Evolutionary conservation across 1,140 invertebrate genomes (phyloP), one percentile per base, ranked within the genome.

Genomic region (Leptinotarsa defecta): DNA sequence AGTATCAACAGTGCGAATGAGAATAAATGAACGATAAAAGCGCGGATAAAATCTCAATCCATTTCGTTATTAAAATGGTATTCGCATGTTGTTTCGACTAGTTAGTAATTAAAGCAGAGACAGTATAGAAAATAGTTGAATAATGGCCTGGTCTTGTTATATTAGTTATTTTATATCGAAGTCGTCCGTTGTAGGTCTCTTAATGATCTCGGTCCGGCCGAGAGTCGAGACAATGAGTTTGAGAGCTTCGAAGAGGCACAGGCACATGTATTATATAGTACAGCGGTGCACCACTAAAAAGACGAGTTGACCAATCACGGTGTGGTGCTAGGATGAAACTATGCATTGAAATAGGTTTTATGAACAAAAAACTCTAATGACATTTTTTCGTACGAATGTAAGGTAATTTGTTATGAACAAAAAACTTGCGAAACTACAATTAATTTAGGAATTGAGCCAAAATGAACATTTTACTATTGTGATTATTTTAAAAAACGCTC

Each of bases 51-150:
- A 71, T 71, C 69, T 71, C 69, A 71, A 71, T 71, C 69, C 69
- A 48, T 71, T 71, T 48, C 27, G 48, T 57, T 71, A 71, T 71
- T 71, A 71, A 71, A 48, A 71, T 43, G 69, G 69, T 71, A 71
- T 71, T 71, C 69, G 69, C 69, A 71, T 71, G 69, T 71, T 71
- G 69, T 71, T 71, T 71, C 69, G 69, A 71, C 69, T 71, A 71
- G 69, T 71, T 19, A 57, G 69, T 71, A 75, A 75, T 75, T 71
- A 75, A 75, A 71, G 63, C 69, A 75, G 69, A 75, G 74, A 75
- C 69, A 75, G 69, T 75, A 71, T 70, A 75, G 70, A 68, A 75
- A 75, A 75, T 75, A 75, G 69, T 75, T 67, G 62, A 71, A 75
- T 75, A 71, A 71, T 75, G 61, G 69, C 49, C 74, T 70, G 74